phyloP scores from a whole-genome alignment of 1,140 invertebrate genomes.

The Brachionus koreanus region DNA sequence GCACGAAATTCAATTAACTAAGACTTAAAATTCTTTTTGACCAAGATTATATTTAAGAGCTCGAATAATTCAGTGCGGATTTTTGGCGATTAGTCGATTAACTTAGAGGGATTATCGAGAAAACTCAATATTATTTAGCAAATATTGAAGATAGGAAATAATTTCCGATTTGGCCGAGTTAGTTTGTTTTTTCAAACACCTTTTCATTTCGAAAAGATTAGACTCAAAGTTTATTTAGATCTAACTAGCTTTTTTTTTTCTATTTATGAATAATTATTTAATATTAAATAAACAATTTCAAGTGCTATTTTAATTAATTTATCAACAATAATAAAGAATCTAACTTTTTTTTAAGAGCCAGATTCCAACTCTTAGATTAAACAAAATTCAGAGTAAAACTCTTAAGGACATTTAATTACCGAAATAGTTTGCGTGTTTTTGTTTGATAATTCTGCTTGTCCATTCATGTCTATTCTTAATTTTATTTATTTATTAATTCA shows the following conservation, averaged over 20 bases:
- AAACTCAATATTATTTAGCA: background rate
- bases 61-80: background rate
- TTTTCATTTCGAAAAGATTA: background rate
- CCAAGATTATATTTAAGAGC: background rate
- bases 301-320: constrained; percentile 39
- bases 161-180: constrained; percentile 14
- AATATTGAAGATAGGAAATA: constrained; percentile 43
- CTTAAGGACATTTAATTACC: constrained; percentile 1
- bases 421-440: constrained; percentile 32
- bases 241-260: background rate
- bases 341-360: background rate
- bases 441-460: background rate
- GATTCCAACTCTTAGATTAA: background rate
- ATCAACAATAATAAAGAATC: background rate
- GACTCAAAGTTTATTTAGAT: background rate
- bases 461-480: constrained; percentile 9
- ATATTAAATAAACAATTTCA: constrained; percentile 24
- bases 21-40: constrained; percentile 39
- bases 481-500: constrained; percentile 21
- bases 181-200: constrained; percentile 28
- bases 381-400: background rate
- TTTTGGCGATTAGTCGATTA: background rate
- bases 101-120: constrained; percentile 26
- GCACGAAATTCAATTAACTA: constrained; percentile 33
- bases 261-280: constrained; percentile 11